Evolutionary conservation across 2,113 vertebrate species (phyloP).

Genomic region (Casuarius casuarius): DNA sequence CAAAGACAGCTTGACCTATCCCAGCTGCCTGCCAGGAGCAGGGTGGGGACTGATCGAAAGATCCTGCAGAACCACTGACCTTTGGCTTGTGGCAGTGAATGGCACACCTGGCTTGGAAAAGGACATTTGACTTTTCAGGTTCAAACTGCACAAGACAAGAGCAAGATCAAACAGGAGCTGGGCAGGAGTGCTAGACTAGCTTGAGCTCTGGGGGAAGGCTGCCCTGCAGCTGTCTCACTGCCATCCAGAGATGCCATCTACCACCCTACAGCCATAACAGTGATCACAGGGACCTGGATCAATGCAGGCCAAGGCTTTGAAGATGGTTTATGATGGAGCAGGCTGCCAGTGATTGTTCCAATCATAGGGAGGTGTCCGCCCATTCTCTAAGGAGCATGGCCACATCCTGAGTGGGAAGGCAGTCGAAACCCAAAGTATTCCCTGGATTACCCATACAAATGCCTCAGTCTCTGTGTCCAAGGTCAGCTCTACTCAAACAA

Average conservation of each 20-base stretch:
- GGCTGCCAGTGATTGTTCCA: neutral
- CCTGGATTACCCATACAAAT: neutral
- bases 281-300: neutral
- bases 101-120: neutral
- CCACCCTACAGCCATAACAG: neutral
- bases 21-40: neutral
- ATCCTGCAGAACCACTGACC: neutral
- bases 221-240: neutral
- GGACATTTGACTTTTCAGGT: neutral
- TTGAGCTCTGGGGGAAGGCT: neutral
- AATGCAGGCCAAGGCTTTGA: neutral
- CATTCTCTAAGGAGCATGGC: neutral
- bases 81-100: neutral
- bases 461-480: neutral
- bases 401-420: conserved; percentile 31
- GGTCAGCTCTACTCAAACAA: neutral
- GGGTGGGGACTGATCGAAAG: neutral
- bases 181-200: neutral
- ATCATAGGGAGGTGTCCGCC: neutral
- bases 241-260: neutral
- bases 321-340: neutral
- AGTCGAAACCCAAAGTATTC: neutral
- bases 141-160: neutral
- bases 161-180: neutral
- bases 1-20: neutral